A percentile compares a stretch with the other conserved stretches of the same genome.
phyloP scores from a whole-genome alignment of 1,140 invertebrate species.

The Meteorus sp. region DNA sequence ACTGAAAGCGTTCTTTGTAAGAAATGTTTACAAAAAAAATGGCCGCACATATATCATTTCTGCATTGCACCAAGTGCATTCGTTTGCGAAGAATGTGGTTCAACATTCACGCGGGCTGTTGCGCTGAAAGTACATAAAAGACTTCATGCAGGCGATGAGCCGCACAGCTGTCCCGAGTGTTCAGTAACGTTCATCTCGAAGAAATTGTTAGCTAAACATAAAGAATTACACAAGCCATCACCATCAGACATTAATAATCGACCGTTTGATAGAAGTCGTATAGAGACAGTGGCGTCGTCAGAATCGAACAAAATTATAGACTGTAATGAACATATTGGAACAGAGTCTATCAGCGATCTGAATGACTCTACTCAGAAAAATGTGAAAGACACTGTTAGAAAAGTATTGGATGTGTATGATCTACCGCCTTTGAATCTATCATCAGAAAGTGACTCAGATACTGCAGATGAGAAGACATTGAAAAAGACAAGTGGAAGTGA shows the following conservation, averaged over 20 bases:
- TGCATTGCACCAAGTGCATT: constrained; percentile 78
- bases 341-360: not conserved
- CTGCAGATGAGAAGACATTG: constrained; percentile 61
- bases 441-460: constrained; percentile 76
- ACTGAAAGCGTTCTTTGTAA: constrained; percentile 84
- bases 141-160: constrained; percentile 71
- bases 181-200: constrained; percentile 78
- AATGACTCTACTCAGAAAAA: constrained; percentile 32
- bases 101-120: constrained; percentile 74
- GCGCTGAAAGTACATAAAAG: constrained; percentile 80
- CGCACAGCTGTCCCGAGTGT: constrained; percentile 74
- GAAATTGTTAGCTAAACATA: constrained; percentile 74
- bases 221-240: constrained; percentile 59
- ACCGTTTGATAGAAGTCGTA: constrained; percentile 6
- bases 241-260: not conserved
- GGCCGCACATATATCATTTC: constrained; percentile 89
- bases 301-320: no score
- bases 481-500: constrained; percentile 44
- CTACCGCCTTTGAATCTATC: constrained; percentile 78
- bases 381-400: constrained; percentile 41
- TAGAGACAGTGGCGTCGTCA: no score
- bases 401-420: constrained; percentile 68
- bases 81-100: constrained; percentile 77
- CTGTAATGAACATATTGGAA: not conserved
- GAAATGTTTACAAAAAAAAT: constrained; percentile 83